Evolutionary conservation across 2,888 invertebrate species (phyloP).

Genomic region (Ypsolopha scabrella): DNA sequence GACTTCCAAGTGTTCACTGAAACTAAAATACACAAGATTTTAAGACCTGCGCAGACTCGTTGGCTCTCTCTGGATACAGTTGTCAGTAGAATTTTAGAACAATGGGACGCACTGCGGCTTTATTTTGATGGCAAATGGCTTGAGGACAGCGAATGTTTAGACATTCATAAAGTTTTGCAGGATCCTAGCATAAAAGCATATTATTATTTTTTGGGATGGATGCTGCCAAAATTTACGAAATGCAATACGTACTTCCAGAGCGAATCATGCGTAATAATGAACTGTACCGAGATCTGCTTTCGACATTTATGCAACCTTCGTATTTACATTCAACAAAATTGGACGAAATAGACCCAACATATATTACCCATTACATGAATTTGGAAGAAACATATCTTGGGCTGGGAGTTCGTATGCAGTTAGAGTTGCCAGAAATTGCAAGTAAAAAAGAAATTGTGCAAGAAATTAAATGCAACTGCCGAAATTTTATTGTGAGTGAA

Average conservation of each 20-base stretch:
- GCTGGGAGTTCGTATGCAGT: no score
- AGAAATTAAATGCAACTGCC: no score
- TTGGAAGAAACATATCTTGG: no score
- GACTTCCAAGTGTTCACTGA: conserved; percentile 10
- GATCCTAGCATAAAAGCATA: conserved; percentile 1
- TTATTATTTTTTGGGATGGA: conserved; percentile 3
- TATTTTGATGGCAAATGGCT: conserved; percentile 5
- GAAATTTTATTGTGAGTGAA: not conserved
- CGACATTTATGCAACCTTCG: no score
- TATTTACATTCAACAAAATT: no score
- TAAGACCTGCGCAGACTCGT: conserved; percentile 13
- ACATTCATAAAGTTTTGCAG: not conserved
- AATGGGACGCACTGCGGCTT: conserved; percentile 19
- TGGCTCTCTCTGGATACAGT: conserved; percentile 18
- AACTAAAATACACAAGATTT: conserved; percentile 12
- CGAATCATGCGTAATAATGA: not conserved
- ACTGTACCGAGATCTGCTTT: not conserved
- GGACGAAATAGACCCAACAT: no score
- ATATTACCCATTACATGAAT: no score
- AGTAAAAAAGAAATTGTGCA: no score
- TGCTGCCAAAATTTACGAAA: conserved; percentile 1
- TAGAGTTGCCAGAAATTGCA: no score
- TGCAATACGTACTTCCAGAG: conserved; percentile 1
- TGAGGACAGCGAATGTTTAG: not conserved
- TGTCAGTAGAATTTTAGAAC: conserved; percentile 18